phyloP scores from a whole-genome alignment of 1,140 invertebrate species.

The Aphidius gifuensis region DNA sequence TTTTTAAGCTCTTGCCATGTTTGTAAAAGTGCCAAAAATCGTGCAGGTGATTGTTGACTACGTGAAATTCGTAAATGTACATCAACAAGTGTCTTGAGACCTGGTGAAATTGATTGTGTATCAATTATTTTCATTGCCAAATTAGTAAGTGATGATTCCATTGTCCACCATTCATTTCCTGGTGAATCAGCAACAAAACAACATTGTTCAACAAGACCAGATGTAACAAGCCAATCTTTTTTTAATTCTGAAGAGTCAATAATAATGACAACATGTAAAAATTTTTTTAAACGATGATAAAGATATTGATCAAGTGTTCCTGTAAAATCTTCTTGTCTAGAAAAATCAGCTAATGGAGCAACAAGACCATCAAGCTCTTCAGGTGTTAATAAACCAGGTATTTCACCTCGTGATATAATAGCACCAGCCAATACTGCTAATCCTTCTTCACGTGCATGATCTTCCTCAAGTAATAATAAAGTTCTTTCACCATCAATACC shows the following conservation, averaged over 20 bases:
- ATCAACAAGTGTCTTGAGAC: constrained; percentile 35
- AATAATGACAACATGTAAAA: constrained; percentile 82
- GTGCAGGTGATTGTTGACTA: constrained; percentile 43
- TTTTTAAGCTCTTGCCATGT: constrained; percentile 48
- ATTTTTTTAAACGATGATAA: constrained; percentile 70
- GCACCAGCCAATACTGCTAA: constrained; percentile 54
- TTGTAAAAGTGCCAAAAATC: constrained; percentile 44
- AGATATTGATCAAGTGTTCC: constrained; percentile 71
- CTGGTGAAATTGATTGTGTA: constrained; percentile 21
- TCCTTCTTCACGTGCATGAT: constrained; percentile 68
- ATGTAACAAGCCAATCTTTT: constrained; percentile 33
- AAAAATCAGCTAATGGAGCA: constrained; percentile 66
- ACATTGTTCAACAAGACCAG: constrained; percentile 39
- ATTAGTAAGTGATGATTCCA: constrained; percentile 35
- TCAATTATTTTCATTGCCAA: constrained; percentile 27
- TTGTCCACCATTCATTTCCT: constrained; percentile 47
- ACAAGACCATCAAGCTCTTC: constrained; percentile 79
- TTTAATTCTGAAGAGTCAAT: constrained; percentile 64
- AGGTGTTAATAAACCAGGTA: constrained; percentile 76
- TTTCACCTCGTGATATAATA: constrained; percentile 50
- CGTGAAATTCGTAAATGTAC: constrained; percentile 39
- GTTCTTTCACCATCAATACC: constrained; percentile 77
- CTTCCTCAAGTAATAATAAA: constrained; percentile 80
- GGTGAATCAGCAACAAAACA: constrained; percentile 34
- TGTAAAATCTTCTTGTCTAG: constrained; percentile 68